A percentile compares a stretch with the other conserved stretches of the same genome.
Conservation (phyloP, 2,797 vertebrate genomes). For the Spea hammondii region DNA sequence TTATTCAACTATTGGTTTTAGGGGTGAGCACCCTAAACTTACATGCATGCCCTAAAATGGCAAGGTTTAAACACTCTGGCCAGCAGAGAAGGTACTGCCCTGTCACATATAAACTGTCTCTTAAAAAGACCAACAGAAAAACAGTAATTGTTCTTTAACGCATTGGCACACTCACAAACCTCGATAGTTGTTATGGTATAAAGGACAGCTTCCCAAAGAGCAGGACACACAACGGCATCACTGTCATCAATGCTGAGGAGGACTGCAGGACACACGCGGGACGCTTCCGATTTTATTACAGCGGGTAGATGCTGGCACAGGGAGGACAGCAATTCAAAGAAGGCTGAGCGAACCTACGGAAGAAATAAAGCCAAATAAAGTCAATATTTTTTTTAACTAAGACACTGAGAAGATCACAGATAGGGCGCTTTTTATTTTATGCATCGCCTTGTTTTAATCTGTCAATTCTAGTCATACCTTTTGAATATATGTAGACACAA, state of each 20-base stretch:
- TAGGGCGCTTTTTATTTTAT: too few species aligned
- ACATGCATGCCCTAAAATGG: too few species aligned
- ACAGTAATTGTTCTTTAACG: neutral
- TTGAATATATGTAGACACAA: too few species aligned
- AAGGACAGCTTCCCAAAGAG: slow-evolving; percentile 92
- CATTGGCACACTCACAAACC: slow-evolving; percentile 62
- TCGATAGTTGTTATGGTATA: slow-evolving; percentile 77
- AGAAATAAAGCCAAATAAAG: slow-evolving; percentile 40
- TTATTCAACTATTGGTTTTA: too few species aligned
- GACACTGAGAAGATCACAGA: too few species aligned
- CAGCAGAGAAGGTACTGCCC: too few species aligned
- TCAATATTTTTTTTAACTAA: neutral
- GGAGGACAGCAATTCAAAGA: slow-evolving; percentile 85
- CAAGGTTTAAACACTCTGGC: too few species aligned
- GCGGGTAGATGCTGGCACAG: slow-evolving; percentile 81
- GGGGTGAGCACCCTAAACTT: too few species aligned
- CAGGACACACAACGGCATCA: slow-evolving; percentile 86
- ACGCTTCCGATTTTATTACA: slow-evolving; percentile 78
- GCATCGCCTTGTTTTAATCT: too few species aligned
- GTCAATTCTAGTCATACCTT: too few species aligned
- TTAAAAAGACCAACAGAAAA: neutral
- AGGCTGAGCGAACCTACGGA: slow-evolving; percentile 85
- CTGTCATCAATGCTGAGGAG: slow-evolving; percentile 90
- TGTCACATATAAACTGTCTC: too few species aligned
- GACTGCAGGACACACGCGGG: slow-evolving; percentile 80